Conservation (phyloP, 1,140 invertebrate species). For the Prorops nasuta region DNA sequence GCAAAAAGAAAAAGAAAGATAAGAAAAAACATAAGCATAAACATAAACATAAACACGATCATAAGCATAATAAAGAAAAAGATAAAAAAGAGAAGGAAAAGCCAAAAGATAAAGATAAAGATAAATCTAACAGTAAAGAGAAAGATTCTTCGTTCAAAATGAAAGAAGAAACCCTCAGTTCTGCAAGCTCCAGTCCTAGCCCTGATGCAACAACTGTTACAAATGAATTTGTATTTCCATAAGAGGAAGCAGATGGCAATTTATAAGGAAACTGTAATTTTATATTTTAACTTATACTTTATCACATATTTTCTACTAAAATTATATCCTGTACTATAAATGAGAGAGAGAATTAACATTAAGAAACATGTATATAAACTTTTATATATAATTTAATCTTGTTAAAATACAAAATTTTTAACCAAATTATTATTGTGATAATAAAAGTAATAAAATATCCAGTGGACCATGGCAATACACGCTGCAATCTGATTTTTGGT, state of each 20-base stretch:
- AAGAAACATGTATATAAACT: too few relatives aligned
- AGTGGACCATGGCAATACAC: too few relatives aligned
- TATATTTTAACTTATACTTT: background rate
- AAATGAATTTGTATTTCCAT: conserved; percentile 46
- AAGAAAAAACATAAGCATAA: conserved; percentile 68
- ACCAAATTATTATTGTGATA: too few relatives aligned
- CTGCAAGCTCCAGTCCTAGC: conserved; percentile 64
- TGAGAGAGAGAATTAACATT: too few relatives aligned
- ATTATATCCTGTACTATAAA: too few relatives aligned
- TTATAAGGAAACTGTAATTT: conserved; percentile 1
- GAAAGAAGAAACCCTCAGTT: conserved; percentile 65
- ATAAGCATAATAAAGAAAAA: conserved; percentile 56
- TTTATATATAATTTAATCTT: too few relatives aligned
- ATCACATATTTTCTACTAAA: too few relatives aligned
- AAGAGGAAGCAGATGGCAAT: conserved; percentile 16
- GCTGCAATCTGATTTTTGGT: too few relatives aligned
- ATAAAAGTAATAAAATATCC: too few relatives aligned
- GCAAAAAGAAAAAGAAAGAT: conserved; percentile 80
- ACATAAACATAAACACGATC: conserved; percentile 61
- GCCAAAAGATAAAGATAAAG: conserved; percentile 49
- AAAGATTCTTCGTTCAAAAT: conserved; percentile 45
- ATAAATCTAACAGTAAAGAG: conserved; percentile 52
- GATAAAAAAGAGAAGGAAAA: conserved; percentile 57
- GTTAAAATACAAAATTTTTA: too few relatives aligned
- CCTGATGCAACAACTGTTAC: conserved; percentile 47